Percentiles rank a stretch among this genome's conserved stretches.
Evolutionary conservation across 2,113 vertebrate species (phyloP).

Genomic region (Equus przewalskii): DNA sequence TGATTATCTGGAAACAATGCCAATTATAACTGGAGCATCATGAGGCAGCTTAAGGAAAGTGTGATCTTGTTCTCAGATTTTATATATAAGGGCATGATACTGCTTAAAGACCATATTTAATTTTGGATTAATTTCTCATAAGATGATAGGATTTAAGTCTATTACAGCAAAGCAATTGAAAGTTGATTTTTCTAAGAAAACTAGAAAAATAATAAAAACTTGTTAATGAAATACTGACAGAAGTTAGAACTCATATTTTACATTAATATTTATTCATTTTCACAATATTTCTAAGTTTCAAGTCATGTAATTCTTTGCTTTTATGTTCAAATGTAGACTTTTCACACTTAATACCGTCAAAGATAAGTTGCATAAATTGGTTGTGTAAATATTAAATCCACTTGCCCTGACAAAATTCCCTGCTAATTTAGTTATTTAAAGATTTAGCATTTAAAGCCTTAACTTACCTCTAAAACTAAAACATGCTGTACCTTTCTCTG

Average conservation of each 20-base stretch:
- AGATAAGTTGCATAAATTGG: background rate
- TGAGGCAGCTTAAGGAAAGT: background rate
- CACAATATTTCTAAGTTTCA: background rate
- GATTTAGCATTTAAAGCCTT: slow-evolving; percentile 23
- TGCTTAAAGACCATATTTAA: slow-evolving; percentile 48
- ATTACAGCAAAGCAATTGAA: slow-evolving; percentile 61
- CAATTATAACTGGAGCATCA: background rate
- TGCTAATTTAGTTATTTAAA: slow-evolving; percentile 35
- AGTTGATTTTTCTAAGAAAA: slow-evolving; percentile 32
- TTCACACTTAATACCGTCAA: background rate
- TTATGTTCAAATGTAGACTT: slow-evolving; percentile 37
- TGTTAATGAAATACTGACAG: slow-evolving; percentile 44
- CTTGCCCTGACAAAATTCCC: background rate
- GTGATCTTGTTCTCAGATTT: background rate
- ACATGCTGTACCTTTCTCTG: background rate
- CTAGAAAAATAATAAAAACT: slow-evolving; percentile 45
- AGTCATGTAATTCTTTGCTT: background rate
- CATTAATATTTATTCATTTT: slow-evolving; percentile 24
- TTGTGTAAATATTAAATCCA: background rate
- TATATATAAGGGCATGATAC: background rate
- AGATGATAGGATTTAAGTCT: slow-evolving; percentile 51
- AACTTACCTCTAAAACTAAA: slow-evolving; percentile 38
- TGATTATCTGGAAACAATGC: background rate
- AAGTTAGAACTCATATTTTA: background rate
- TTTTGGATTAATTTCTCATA: slow-evolving; percentile 68